Evolutionary conservation across 1,140 invertebrate species (phyloP), one percentile per base, ranked within the genome.

Genomic region (Bombus consobrinus): DNA sequence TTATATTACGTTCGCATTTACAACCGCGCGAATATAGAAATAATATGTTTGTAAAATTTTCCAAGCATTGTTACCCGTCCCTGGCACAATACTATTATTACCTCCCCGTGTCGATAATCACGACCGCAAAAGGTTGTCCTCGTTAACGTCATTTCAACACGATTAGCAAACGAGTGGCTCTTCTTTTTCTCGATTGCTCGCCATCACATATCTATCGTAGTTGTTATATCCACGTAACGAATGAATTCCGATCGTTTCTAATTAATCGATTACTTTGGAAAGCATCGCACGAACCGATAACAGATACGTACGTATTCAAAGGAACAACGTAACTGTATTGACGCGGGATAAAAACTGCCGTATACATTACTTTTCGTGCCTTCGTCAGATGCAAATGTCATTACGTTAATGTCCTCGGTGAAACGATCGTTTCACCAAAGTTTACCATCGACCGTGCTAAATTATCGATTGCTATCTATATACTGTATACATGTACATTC

Each of bases 81-180:
- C 43, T 39, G 41, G 22, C 25, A 32, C 13, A 82, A 69, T 81
- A 86, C 69, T 80, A 87, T 87, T 87, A 80, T 87, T 87, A 87
- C 62, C 76, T 18, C 47, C 41, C 57, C n/a, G n/a, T 69, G 75
- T 86, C 76, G 76, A 87, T 85, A 76, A 83, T 43, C 59, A 72
- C 22, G 57, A 72, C 41, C 73, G 62, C 41, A 78, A 85, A 89
- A 88, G 37, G 66, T 10, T 9, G 57, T 87, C 71, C 78, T 28
- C 77, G 57, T 62, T 79, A 59, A 79, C 41, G 28, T 41, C 34
- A 53, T 71, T 71, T 37, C 8, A 71, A 81, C 53, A 18, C 37
- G n/a, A 62, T 41, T 32, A 28, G 18, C 57, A 39, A 28, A 73
- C 34, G 59, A 59, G 32, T 39, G 34, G 22, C 10, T 57, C 57